Conservation (phyloP, 2,888 invertebrate genomes). For the Odontothrips loti region DNA sequence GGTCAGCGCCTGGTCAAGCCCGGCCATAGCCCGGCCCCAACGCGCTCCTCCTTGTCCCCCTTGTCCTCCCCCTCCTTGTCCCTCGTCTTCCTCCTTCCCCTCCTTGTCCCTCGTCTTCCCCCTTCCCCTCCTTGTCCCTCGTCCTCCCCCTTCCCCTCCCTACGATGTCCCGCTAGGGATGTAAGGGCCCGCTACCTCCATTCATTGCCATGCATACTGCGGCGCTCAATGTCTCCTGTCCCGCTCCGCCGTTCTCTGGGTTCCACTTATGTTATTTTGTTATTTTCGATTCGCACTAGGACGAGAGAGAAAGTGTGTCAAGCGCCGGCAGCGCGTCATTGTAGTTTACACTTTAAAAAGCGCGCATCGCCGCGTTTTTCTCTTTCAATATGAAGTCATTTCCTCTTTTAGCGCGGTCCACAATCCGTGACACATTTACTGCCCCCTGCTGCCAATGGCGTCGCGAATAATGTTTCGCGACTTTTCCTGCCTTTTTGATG, state of each 20-base stretch:
- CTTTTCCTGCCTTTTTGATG: neutral
- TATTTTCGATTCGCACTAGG: neutral
- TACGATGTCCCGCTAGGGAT: neutral
- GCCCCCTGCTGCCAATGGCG: neutral
- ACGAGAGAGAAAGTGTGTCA: constrained; percentile 7
- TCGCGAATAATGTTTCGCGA: neutral
- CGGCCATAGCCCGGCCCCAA: neutral
- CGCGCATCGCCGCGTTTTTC: neutral
- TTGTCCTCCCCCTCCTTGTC: neutral
- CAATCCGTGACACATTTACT: neutral
- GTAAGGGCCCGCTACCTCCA: too few species aligned
- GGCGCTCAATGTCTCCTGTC: neutral
- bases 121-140: neutral
- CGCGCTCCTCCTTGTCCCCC: neutral
- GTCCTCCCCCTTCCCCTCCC: neutral
- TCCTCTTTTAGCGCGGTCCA: neutral
- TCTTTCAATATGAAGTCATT: neutral
- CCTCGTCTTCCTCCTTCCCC: neutral
- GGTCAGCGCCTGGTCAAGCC: neutral
- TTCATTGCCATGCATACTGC: too few species aligned
- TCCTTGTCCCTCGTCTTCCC: neutral
- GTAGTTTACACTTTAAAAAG: too few species aligned
- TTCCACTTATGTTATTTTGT: too few species aligned
- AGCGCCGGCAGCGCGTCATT: neutral
- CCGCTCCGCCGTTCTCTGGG: neutral